Percentiles rank a stretch among this genome's conserved stretches.
phyloP scores from a whole-genome alignment of 2,797 vertebrate species.

The Poecilia picta region DNA sequence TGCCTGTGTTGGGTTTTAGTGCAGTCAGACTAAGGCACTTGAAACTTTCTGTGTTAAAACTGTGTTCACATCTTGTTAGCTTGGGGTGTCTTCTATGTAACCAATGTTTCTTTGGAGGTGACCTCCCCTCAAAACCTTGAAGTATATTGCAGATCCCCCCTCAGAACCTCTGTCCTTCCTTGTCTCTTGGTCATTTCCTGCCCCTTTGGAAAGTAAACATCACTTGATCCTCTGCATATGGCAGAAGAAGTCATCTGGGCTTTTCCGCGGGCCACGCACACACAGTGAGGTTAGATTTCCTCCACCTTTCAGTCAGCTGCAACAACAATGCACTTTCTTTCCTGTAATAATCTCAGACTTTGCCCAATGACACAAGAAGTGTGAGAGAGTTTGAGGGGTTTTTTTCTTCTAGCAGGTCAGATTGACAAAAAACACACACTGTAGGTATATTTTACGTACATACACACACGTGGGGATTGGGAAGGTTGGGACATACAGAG shows the following conservation, averaged over 20 bases:
- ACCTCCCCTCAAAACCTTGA: constrained; percentile 8
- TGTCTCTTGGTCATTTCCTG: constrained; percentile 58
- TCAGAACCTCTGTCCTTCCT: constrained; percentile 30
- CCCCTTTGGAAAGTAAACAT: constrained; percentile 63
- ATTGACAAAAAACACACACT: constrained; percentile 26
- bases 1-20: constrained; percentile 1
- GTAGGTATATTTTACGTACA: not conserved
- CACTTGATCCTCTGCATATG: constrained; percentile 65
- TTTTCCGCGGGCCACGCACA: constrained; percentile 59
- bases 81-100: not conserved
- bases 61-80: constrained; percentile 6
- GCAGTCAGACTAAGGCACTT: not conserved
- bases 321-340: constrained; percentile 67
- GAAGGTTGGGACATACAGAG: not conserved
- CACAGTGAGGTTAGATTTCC: constrained; percentile 64
- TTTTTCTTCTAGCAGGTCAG: constrained; percentile 23
- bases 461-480: not conserved
- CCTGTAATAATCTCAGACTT: constrained; percentile 51
- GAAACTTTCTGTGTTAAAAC: constrained; percentile 9
- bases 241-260: constrained; percentile 54
- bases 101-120: not conserved
- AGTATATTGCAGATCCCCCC: constrained; percentile 1
- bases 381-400: constrained; percentile 46
- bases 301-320: constrained; percentile 65
- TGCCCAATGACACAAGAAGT: constrained; percentile 15